A percentile compares a stretch with the other conserved stretches of the same genome.
Evolutionary conservation across 2,888 invertebrate genomes (phyloP).

Genomic region (Morpho deidamia): DNA sequence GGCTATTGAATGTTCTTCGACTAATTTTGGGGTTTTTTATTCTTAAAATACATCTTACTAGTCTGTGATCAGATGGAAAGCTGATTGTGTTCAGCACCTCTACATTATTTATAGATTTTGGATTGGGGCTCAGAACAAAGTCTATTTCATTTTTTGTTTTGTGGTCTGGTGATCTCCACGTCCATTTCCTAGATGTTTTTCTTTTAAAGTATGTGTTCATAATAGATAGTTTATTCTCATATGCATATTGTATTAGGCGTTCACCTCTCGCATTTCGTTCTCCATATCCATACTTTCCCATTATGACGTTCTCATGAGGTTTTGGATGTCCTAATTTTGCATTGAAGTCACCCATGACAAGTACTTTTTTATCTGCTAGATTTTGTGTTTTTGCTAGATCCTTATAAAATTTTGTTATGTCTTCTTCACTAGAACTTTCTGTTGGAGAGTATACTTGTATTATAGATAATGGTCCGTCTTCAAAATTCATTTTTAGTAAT

Average conservation of each 20-base stretch:
- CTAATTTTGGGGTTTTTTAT: neutral
- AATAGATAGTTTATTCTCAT: too few relatives aligned
- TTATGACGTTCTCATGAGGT: constrained; percentile 3
- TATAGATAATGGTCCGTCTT: neutral
- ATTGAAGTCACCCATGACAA: neutral
- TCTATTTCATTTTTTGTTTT: neutral
- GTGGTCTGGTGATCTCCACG: neutral
- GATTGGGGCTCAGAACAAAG: neutral
- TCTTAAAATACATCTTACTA: too few relatives aligned
- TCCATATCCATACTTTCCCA: neutral
- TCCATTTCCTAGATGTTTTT: neutral
- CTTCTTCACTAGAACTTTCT: neutral
- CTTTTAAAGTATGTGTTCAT: too few relatives aligned
- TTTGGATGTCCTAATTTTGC: neutral
- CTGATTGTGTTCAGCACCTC: too few relatives aligned
- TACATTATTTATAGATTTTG: neutral
- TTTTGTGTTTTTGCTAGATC: neutral
- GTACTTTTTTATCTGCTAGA: too few relatives aligned
- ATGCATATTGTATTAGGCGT: neutral
- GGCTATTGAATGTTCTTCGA: neutral
- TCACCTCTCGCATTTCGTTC: neutral
- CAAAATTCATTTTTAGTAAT: neutral
- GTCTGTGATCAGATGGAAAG: neutral
- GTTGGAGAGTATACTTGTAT: neutral
- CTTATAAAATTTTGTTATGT: neutral